Percentiles rank a stretch among this genome's conserved stretches.
Evolutionary conservation across 2,888 invertebrate genomes (phyloP).

Genomic region (Eristalinus sepulchralis): DNA sequence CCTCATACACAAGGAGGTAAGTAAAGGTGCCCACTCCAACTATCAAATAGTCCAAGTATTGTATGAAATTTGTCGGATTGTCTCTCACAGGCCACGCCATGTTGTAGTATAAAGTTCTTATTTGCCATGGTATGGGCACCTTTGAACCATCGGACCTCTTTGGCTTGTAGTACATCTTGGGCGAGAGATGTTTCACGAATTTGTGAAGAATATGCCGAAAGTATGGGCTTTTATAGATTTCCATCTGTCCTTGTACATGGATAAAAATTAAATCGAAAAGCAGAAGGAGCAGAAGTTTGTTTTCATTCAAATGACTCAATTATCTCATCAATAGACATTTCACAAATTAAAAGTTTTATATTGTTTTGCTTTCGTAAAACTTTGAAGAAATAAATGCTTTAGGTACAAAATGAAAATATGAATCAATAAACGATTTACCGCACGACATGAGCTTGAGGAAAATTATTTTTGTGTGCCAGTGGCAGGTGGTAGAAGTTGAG

Average conservation of each 20-base stretch:
- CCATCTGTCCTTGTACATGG: not conserved
- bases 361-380: not conserved
- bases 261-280: not conserved
- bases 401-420: not conserved
- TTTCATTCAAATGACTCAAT: not conserved
- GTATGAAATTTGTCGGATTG: conserved; percentile 1
- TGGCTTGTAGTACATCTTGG: not conserved
- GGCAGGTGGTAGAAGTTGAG: too few species aligned
- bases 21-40: conserved; percentile 59
- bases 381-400: not conserved
- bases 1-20: conserved; percentile 73
- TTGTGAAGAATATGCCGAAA: not conserved
- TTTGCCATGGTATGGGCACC: conserved; percentile 43
- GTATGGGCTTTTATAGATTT: not conserved
- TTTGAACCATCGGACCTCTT: not conserved
- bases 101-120: conserved; percentile 8
- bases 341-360: too few species aligned
- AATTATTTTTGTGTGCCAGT: too few species aligned
- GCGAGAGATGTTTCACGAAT: not conserved
- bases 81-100: conserved; percentile 44
- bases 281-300: not conserved
- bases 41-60: not conserved
- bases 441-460: not conserved
- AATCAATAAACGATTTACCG: not conserved
- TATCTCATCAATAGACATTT: not conserved